These are phyloP conservation scores for Tautogolabrus adspersus DNA, from an alignment of 2,113 vertebrate genomes.

Conservation along the genomic window DNA sequence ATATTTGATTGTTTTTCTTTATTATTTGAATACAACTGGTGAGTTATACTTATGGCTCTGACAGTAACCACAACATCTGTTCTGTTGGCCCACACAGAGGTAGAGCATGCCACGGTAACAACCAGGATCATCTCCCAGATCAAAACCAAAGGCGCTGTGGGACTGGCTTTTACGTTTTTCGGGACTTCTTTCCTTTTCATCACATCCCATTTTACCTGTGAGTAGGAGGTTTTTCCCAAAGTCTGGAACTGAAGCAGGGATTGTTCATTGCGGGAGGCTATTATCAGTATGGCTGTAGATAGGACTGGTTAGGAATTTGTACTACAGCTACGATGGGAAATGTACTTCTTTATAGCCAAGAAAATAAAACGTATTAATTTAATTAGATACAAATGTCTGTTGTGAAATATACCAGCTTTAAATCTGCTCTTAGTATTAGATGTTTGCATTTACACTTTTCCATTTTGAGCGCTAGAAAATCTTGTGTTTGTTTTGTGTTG, in stretches of 20 bases:
- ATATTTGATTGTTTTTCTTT: too few species aligned
- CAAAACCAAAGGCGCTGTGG: slow-evolving; percentile 97
- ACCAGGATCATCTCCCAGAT: slow-evolving; percentile 98
- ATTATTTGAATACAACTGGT: too few species aligned
- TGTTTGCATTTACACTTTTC: background rate
- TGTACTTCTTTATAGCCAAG: too few species aligned
- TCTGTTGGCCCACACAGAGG: slow-evolving; percentile 82
- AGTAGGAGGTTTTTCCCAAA: slow-evolving; percentile 66
- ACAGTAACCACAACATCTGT: background rate
- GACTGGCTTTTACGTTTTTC: slow-evolving; percentile 93
- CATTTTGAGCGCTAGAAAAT: too few species aligned
- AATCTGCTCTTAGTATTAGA: background rate
- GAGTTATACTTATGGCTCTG: too few species aligned
- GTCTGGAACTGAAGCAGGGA: too few species aligned
- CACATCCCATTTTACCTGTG: slow-evolving; percentile 98
- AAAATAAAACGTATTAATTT: too few species aligned
- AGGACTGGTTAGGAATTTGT: background rate
- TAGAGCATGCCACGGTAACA: slow-evolving; percentile 93
- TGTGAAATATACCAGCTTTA: background rate
- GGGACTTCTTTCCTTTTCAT: slow-evolving; percentile 98
- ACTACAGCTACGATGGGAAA: background rate
- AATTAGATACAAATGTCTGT: background rate
- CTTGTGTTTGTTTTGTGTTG: background rate
- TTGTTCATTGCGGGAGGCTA: too few species aligned
- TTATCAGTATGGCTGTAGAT: background rate